Percentiles rank a stretch among this genome's conserved stretches.
phyloP scores from a whole-genome alignment of 1,140 invertebrate species.

The Drosophila baimaii region DNA sequence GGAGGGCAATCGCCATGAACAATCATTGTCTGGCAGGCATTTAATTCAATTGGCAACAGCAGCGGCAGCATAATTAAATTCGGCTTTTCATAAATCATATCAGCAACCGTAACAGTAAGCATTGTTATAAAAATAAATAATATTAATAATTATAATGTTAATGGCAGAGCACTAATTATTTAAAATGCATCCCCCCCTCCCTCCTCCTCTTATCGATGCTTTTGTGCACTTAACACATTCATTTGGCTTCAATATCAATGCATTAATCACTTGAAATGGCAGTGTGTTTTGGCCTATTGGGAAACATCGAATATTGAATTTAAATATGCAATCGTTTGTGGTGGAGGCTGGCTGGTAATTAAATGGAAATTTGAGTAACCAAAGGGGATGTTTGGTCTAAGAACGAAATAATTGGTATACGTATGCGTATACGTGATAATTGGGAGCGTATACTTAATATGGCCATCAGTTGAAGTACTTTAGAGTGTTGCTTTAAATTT shows the following conservation, averaged over 20 bases:
- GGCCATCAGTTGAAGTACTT: background rate
- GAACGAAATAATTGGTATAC: background rate
- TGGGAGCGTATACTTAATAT: slow-evolving; percentile 1
- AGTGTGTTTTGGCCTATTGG: background rate
- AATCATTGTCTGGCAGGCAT: slow-evolving; percentile 42
- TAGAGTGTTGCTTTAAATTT: background rate
- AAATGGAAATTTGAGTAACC: background rate
- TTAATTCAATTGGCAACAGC: slow-evolving; percentile 57
- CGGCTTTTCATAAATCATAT: slow-evolving; percentile 37
- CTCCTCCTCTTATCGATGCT: background rate
- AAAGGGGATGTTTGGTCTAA: background rate
- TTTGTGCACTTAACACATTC: slow-evolving; percentile 9
- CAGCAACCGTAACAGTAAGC: slow-evolving; percentile 19
- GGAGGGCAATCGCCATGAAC: slow-evolving; percentile 20
- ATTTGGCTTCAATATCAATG: slow-evolving; percentile 6
- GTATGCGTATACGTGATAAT: background rate
- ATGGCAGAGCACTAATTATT: slow-evolving; percentile 17
- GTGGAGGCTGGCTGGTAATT: background rate
- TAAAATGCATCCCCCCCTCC: slow-evolving; percentile 10
- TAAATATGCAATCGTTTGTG: background rate
- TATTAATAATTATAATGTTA: slow-evolving; percentile 32
- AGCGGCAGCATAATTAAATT: slow-evolving; percentile 48
- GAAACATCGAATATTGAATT: background rate
- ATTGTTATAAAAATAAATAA: slow-evolving; percentile 27
- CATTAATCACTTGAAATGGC: slow-evolving; percentile 1